Evolutionary conservation across 2,888 invertebrate genomes (phyloP), one percentile per base, ranked within the genome.

Genomic region (Prostheceraeus crozeri): DNA sequence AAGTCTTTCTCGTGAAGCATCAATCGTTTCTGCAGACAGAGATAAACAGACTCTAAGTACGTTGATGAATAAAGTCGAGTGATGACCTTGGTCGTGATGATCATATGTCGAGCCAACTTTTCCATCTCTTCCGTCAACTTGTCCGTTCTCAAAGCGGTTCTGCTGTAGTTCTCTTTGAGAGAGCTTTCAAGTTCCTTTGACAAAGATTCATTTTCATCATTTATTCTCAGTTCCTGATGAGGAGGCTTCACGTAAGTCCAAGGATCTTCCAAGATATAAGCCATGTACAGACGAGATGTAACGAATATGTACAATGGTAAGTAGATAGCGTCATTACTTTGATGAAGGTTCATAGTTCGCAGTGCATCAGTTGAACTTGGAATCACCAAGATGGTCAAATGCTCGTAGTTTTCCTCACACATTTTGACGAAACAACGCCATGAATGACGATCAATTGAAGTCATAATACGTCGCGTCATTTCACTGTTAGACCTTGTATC

Each of bases 1-100:
- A 85, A 81, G 71, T 85, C 85, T 40, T 79, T 77, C 40, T 77
- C 77, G 66, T 82, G 80, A 21, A 85, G 75, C 51, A 78, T 77
- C 35, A 80, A 77, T 57, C 81, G 81, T 35, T 78, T 75, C 66
- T 83, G 82, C 45, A 85, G 74, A 1, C 84, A 82, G 61, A 81
- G 78, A 64, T 70, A 74, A 27, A 74, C 68, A 35, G 72, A 73
- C 72, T 62, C 1, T 59, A 61, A 19, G 51, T 70, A 81, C 19
- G 53, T 25, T 31, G 31, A 25, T 6, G 28, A 16, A 28, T 33
- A 35, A 8, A 55, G 16, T 19, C 35, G 19, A 6, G 35, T 27
- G 35, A 23, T 14, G 23, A 35, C 36, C 10, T 23, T 16, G 3
- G 19, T 27, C 23, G 4, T 30, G 19, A 36, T 51, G 2, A 55